A percentile compares a stretch with the other conserved stretches of the same genome.
Evolutionary conservation across 2,113 vertebrate species (phyloP).

Genomic region (Cepphus grylle): DNA sequence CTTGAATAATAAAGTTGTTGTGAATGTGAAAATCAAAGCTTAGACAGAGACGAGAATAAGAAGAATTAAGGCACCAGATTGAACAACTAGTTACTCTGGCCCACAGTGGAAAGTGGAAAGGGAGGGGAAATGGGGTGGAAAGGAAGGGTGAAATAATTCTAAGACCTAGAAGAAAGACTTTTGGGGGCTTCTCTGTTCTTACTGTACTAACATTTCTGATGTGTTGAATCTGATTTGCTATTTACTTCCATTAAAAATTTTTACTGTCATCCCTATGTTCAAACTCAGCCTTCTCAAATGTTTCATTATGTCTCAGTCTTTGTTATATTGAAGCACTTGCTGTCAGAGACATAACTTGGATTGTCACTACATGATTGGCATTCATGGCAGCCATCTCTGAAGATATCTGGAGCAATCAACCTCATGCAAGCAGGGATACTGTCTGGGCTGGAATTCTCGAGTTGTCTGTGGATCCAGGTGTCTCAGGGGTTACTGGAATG

Average conservation of each 20-base stretch:
- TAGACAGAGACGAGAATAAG: background rate
- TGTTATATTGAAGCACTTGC: constrained; percentile 11
- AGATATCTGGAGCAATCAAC: background rate
- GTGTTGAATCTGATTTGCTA: background rate
- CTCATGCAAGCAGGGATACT: background rate
- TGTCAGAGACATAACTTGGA: background rate
- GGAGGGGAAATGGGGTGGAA: background rate
- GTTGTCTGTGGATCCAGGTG: background rate
- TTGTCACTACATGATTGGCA: constrained; percentile 5
- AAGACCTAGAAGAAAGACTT: background rate
- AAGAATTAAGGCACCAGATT: background rate
- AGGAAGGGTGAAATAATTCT: background rate
- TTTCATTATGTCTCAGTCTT: constrained; percentile 12
- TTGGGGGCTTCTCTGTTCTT: background rate
- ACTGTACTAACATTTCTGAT: background rate
- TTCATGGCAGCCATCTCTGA: background rate
- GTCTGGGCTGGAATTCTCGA: background rate
- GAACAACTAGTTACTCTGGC: background rate
- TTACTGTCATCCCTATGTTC: background rate
- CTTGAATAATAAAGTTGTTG: background rate
- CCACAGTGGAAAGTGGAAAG: background rate
- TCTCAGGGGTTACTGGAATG: background rate
- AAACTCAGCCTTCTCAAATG: constrained; percentile 13
- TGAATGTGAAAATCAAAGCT: background rate
- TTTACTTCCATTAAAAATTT: constrained; percentile 33